Conservation (phyloP, 2,113 vertebrate species). For the Pelusios castaneus region DNA sequence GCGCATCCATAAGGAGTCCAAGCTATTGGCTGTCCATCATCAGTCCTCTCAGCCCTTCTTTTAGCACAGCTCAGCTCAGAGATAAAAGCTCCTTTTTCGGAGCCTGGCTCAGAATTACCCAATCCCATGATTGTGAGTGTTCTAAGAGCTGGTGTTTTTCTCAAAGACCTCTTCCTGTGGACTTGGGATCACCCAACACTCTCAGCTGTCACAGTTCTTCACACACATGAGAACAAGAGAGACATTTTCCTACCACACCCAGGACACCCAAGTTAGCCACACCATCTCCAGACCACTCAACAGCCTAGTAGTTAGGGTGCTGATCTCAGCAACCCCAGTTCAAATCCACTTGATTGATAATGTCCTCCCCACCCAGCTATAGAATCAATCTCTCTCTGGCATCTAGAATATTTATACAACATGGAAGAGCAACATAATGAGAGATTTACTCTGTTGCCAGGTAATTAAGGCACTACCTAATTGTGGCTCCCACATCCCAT, state of each 20-base stretch:
- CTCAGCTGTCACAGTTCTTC: neutral
- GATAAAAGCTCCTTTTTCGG: neutral
- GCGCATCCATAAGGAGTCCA: neutral
- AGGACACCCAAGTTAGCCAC: neutral
- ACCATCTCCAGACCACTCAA: too few relatives aligned
- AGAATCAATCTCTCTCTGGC: neutral
- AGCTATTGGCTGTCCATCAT: neutral
- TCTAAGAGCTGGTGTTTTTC: neutral
- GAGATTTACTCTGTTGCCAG: neutral
- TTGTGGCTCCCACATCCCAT: neutral
- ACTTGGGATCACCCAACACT: neutral
- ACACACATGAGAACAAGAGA: neutral
- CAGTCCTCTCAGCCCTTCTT: neutral
- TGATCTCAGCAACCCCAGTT: neutral
- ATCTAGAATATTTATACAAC: neutral
- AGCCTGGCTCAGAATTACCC: neutral
- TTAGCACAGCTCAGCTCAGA: neutral
- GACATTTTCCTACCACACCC: neutral
- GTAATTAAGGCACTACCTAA: neutral
- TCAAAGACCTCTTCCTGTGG: neutral
- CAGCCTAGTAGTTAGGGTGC: neutral
- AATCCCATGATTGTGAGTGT: neutral
- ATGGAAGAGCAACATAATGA: neutral
- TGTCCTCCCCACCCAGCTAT: neutral
- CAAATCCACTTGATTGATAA: neutral